phyloP scores from a whole-genome alignment of 2,888 invertebrate genomes.

The Harpagoxenus sublaevis region DNA sequence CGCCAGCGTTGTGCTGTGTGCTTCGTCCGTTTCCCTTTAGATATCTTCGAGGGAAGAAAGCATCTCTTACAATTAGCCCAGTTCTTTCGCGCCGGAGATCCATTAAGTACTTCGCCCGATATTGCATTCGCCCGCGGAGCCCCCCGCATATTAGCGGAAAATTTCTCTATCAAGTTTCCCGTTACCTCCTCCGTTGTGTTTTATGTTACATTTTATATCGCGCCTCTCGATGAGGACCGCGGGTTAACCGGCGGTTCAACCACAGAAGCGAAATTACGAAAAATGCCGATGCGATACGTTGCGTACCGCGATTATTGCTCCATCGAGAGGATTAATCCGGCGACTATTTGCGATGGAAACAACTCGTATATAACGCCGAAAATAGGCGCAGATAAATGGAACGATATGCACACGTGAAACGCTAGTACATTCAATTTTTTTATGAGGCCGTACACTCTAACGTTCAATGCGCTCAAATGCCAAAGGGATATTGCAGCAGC shows the following conservation, averaged over 20 bases:
- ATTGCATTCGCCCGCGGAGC: constrained; percentile 6
- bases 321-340: constrained; percentile 25
- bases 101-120: constrained; percentile 36
- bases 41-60: background rate
- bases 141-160: constrained; percentile 15
- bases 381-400: background rate
- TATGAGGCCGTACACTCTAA: background rate
- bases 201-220: background rate
- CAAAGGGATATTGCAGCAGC: constrained; percentile 10
- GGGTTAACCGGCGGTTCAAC: too few species aligned
- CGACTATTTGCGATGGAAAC: background rate
- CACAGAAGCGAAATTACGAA: background rate
- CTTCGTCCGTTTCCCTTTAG: background rate
- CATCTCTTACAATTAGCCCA: constrained; percentile 29
- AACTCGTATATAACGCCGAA: background rate
- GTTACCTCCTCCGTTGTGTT: background rate
- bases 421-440: constrained; percentile 2
- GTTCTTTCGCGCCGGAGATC: constrained; percentile 33
- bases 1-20: background rate
- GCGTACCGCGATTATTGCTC: constrained; percentile 8
- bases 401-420: background rate
- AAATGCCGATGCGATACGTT: background rate
- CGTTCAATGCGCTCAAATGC: background rate
- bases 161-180: constrained; percentile 26
- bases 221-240: background rate